A percentile compares a stretch with the other conserved stretches of the same genome.
These are phyloP conservation scores for Nymphalis c-album DNA, from an alignment of 2,888 invertebrate genomes.

Conservation along the genomic window DNA sequence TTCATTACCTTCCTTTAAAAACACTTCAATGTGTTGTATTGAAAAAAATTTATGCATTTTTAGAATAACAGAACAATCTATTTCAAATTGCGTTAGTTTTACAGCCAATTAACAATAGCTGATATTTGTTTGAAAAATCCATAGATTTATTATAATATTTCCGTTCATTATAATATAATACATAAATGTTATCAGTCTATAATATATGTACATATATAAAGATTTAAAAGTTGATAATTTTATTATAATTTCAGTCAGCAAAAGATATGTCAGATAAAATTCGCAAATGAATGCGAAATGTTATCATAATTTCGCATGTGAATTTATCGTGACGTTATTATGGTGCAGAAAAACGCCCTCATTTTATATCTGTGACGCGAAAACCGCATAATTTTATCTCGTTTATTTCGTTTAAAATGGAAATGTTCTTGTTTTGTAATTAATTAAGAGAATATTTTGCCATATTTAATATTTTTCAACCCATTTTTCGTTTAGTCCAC, in stretches of 20 bases:
- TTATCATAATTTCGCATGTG: slow-evolving; percentile 25
- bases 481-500: background rate
- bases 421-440: slow-evolving; percentile 14
- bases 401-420: slow-evolving; percentile 23
- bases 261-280: slow-evolving; percentile 4
- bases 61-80: too few species aligned
- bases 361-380: slow-evolving; percentile 26
- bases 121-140: too few species aligned
- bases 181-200: background rate
- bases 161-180: too few species aligned
- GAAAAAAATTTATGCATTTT: too few species aligned
- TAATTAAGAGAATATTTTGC: slow-evolving; percentile 4
- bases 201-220: background rate
- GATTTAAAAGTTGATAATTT: background rate
- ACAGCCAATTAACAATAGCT: too few species aligned
- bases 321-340: slow-evolving; percentile 27
- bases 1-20: too few species aligned
- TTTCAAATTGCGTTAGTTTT: too few species aligned
- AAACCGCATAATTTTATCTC: slow-evolving; percentile 27
- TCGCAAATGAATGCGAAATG: slow-evolving; percentile 15
- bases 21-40: too few species aligned
- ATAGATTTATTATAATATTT: too few species aligned
- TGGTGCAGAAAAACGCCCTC: slow-evolving; percentile 24
- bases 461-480: slow-evolving; percentile 1
- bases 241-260: slow-evolving; percentile 1